These are phyloP conservation scores for Melieria picta DNA, from an alignment of 2,888 invertebrate species.

Conservation along the genomic window DNA sequence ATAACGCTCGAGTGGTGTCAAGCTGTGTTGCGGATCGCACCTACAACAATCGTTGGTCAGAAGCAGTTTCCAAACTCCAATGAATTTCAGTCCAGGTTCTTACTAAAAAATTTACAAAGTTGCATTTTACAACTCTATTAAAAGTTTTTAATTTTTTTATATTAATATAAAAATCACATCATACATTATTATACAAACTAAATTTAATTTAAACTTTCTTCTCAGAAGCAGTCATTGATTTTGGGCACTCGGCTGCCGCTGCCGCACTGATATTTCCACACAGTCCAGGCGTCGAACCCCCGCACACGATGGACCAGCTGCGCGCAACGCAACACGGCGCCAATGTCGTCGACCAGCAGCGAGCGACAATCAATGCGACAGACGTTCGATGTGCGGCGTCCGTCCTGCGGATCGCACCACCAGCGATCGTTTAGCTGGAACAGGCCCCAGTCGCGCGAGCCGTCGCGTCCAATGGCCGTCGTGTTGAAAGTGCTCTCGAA, in stretches of 20 bases:
- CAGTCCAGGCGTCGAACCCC: conserved; percentile 48
- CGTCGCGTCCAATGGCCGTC: conserved; percentile 62
- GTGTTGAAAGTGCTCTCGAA: conserved; percentile 55
- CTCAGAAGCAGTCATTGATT: neutral
- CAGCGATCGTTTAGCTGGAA: conserved; percentile 51
- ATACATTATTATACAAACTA: too few species aligned
- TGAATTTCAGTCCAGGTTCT: too few species aligned
- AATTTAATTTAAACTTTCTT: too few species aligned
- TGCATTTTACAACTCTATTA: too few species aligned
- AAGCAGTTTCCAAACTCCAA: too few species aligned
- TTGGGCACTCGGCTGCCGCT: neutral
- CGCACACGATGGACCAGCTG: conserved; percentile 40
- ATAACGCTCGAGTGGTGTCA: too few species aligned
- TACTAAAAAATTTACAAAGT: too few species aligned
- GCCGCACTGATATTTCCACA: conserved; percentile 39
- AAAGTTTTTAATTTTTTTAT: too few species aligned
- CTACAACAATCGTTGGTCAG: too few species aligned
- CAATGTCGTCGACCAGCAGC: conserved; percentile 45
- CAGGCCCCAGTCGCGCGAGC: conserved; percentile 55
- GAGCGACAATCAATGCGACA: conserved; percentile 45
- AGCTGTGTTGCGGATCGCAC: too few species aligned
- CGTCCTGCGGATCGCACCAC: conserved; percentile 46
- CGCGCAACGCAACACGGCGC: conserved; percentile 43
- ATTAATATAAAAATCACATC: too few species aligned
- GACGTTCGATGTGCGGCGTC: conserved; percentile 36